phyloP scores from a whole-genome alignment of 2,113 vertebrate species.

The Xiphophorus couchianus region DNA sequence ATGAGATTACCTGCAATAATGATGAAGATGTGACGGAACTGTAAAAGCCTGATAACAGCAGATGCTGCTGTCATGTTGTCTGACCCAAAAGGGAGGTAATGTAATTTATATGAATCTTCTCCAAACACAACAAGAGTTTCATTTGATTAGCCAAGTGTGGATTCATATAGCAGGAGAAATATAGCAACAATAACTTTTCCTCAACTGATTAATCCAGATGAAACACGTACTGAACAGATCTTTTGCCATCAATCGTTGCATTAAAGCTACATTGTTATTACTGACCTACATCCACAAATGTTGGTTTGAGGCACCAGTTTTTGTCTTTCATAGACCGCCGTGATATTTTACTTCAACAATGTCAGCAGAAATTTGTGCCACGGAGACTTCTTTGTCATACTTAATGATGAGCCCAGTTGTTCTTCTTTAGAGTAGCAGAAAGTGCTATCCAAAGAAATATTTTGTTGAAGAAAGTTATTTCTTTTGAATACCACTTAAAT shows the following conservation, averaged over 20 bases:
- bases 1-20: slow-evolving; percentile 46
- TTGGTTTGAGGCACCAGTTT: slow-evolving; percentile 6
- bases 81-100: slow-evolving; percentile 34
- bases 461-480: background rate
- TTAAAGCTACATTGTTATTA: slow-evolving; percentile 22
- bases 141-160: slow-evolving; percentile 45
- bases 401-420: background rate
- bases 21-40: slow-evolving; percentile 51
- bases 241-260: slow-evolving; percentile 26
- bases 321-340: slow-evolving; percentile 18
- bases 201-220: slow-evolving; percentile 17
- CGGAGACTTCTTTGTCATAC: background rate
- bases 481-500: background rate
- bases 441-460: background rate
- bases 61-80: slow-evolving; percentile 53
- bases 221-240: slow-evolving; percentile 5
- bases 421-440: background rate
- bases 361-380: slow-evolving; percentile 12
- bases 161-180: slow-evolving; percentile 12
- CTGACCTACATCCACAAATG: slow-evolving; percentile 8
- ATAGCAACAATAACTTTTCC: slow-evolving; percentile 5
- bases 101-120: slow-evolving; percentile 43
- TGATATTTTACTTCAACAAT: slow-evolving; percentile 3
- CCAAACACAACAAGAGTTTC: slow-evolving; percentile 28
- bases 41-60: slow-evolving; percentile 46